Evolutionary conservation across 2,113 vertebrate species (phyloP).

Genomic region (Amphiprion ocellaris): DNA sequence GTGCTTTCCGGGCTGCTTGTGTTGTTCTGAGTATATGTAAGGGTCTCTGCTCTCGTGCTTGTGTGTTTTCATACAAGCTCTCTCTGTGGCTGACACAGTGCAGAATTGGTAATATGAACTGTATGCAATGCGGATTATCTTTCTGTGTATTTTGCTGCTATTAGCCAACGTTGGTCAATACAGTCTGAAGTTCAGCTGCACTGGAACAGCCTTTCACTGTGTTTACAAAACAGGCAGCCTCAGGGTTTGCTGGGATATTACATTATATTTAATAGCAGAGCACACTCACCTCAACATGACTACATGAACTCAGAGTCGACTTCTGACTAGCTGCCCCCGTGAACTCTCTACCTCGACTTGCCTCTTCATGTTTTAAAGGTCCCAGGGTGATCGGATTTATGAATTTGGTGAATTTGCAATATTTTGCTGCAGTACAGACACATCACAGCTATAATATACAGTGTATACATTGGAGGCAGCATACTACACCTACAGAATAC

Average conservation of each 20-base stretch:
- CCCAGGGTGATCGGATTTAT: neutral
- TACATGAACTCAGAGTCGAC: constrained; percentile 23
- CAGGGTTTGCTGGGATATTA: constrained; percentile 32
- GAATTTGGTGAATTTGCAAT: neutral
- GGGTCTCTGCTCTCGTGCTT: neutral
- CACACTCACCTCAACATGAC: constrained; percentile 14
- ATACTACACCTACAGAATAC: neutral
- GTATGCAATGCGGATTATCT: constrained; percentile 38
- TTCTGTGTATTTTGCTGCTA: constrained; percentile 49
- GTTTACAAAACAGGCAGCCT: constrained; percentile 49
- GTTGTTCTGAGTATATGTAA: constrained; percentile 34
- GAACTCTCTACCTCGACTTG: neutral
- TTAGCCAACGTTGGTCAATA: constrained; percentile 50
- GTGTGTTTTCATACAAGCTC: constrained; percentile 9
- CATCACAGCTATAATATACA: neutral
- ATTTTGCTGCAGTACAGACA: neutral
- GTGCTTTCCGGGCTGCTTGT: constrained; percentile 10
- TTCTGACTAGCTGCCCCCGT: constrained; percentile 11
- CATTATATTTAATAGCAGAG: constrained; percentile 24
- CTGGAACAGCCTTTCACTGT: constrained; percentile 55
- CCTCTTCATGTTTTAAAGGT: constrained; percentile 5
- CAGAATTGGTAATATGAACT: constrained; percentile 31
- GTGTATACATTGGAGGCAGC: neutral
- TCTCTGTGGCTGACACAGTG: neutral
- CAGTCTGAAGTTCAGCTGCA: constrained; percentile 34